Evolutionary conservation across 1,140 invertebrate genomes (phyloP), one percentile per base, ranked within the genome.

Genomic region (Zeugodacus cucurbitae): DNA sequence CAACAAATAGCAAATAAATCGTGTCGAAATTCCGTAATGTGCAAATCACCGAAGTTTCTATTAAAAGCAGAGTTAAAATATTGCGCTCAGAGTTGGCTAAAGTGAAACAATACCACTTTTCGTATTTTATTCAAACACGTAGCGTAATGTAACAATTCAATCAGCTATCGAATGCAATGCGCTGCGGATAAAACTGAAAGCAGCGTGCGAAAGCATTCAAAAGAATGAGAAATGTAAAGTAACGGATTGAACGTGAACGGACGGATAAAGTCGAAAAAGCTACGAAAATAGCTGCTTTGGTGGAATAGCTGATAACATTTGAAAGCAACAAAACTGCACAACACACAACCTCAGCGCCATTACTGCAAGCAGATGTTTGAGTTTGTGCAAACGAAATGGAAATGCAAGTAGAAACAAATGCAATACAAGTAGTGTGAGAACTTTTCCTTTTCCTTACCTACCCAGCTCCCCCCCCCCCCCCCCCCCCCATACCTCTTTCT

Each of bases 111-210:
- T 48, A 48, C 74, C 44, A 44, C n/a, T 82, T 82, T 82, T 82
- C 22, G 22, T 48, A 20, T 82, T 37, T 26, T 85, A 87, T 48
- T 74, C 70, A 20, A 58, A 58, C 86, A 88, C 88, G 86, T 87
- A 88, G 87, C 58, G 67, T 59, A 86, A 78, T 87, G 86, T 70
- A 88, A 88, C 88, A 88, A 88, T 88, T 88, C 88, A 88, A 88
- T 88, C 88, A 87, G 85, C 87, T 82, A 88, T 88, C 88, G 88
- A 87, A 67, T 88, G 62, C 59, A 62, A 87, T 59, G 74, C 14
- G 34, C 48, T 22, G 67, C 67, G 41, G 34, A 87, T 59, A 62
- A 32, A 57, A 41, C n/a, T 48, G 29, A 22, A 87, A 26, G 32
- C 32, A 26, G 10, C 3, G 6, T 14, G 29, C 8, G 41, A 3